Evolutionary conservation across 2,113 vertebrate genomes (phyloP).

Genomic region (Naja naja): DNA sequence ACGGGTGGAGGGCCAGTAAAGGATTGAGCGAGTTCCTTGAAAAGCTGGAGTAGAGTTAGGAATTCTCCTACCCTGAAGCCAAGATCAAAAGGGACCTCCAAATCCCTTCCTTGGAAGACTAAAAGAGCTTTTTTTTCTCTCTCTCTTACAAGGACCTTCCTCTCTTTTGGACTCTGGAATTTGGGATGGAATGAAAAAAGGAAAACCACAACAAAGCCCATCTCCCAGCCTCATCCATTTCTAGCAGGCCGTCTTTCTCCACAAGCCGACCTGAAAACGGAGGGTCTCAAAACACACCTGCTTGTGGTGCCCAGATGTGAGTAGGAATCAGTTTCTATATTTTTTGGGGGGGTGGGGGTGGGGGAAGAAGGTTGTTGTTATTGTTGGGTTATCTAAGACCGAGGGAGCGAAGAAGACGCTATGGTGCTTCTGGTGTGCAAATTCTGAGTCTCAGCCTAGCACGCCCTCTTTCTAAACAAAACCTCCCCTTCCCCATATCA

Average conservation of each 20-base stretch:
- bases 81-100: background rate
- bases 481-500: background rate
- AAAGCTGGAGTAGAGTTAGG: background rate
- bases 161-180: background rate
- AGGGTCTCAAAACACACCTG: background rate
- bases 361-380: too few relatives aligned
- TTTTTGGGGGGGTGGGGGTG: background rate
- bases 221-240: background rate
- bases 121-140: background rate
- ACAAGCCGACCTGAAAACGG: background rate
- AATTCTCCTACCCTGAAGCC: background rate
- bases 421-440: background rate
- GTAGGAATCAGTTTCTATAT: background rate
- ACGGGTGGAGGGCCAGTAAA: rapidly evolving
- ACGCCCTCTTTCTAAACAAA: background rate
- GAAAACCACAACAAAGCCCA: background rate
- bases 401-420: background rate
- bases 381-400: background rate
- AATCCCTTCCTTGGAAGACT: background rate
- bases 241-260: background rate
- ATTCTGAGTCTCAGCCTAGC: background rate
- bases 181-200: background rate
- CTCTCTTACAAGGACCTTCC: background rate
- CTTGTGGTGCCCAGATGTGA: background rate
- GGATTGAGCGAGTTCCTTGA: too few relatives aligned